These are phyloP conservation scores for Protomyctophum bolini DNA, from an alignment of 2,113 vertebrate genomes.

Conservation along the genomic window DNA sequence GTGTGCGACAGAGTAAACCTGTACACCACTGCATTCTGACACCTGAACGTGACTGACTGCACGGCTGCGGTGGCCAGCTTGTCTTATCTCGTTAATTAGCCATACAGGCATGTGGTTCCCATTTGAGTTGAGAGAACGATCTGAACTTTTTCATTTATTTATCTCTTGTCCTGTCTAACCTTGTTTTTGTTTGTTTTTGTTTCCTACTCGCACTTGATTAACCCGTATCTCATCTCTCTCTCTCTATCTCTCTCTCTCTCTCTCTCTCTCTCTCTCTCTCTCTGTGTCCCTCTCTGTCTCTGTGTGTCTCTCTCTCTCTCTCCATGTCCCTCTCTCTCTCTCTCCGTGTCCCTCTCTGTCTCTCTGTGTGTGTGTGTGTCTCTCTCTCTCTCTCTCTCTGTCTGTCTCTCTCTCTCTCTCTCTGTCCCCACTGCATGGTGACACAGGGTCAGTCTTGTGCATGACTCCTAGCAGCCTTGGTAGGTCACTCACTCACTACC, in stretches of 20 bases:
- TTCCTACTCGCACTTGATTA: slow-evolving; percentile 70
- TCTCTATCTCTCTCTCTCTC: slow-evolving; percentile 12
- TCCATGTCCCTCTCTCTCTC: slow-evolving; percentile 49
- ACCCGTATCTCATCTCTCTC: slow-evolving; percentile 44
- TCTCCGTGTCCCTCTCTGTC: background rate
- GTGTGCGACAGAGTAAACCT: too few relatives aligned
- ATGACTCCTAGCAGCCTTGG: slow-evolving; percentile 99
- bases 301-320: slow-evolving; percentile 19
- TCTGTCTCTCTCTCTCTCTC: slow-evolving; percentile 24
- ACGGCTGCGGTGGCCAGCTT: slow-evolving; percentile 13
- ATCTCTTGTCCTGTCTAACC: slow-evolving; percentile 64
- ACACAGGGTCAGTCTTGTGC: slow-evolving; percentile 99
- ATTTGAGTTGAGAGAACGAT: background rate
- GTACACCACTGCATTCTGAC: too few relatives aligned
- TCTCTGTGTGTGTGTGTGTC: slow-evolving; percentile 8
- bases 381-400: slow-evolving; percentile 35
- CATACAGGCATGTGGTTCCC: background rate
- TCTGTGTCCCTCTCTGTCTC: slow-evolving; percentile 19
- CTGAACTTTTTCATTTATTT: background rate
- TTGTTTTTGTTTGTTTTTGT: slow-evolving; percentile 55
- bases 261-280: slow-evolving; percentile 1
- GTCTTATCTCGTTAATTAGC: background rate
- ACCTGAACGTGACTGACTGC: slow-evolving; percentile 12
- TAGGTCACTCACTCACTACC: slow-evolving; percentile 86
- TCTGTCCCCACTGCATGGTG: slow-evolving; percentile 81